phyloP scores from a whole-genome alignment of 2,888 invertebrate species.

The Meghimatium bilineatum region DNA sequence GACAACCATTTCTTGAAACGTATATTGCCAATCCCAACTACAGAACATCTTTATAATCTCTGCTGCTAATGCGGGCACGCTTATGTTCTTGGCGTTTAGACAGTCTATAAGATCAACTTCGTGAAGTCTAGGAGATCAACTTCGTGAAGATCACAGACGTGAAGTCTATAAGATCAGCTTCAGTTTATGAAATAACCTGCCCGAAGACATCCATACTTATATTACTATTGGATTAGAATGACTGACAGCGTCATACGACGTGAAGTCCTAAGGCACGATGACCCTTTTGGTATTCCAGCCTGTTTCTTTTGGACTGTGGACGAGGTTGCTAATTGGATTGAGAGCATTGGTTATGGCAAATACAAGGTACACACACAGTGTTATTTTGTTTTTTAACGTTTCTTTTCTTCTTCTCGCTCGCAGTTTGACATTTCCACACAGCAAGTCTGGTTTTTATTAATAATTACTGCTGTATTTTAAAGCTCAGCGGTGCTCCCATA shows the following conservation, averaged over 20 bases:
- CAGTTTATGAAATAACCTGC: neutral
- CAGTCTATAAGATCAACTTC: too few relatives aligned
- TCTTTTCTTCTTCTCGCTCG: too few relatives aligned
- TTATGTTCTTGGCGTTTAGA: neutral
- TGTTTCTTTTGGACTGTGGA: conserved; percentile 44
- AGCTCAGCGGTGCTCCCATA: too few relatives aligned
- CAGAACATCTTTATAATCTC: neutral
- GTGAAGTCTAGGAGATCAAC: too few relatives aligned
- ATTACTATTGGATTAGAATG: conserved; percentile 1
- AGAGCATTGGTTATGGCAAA: conserved; percentile 48
- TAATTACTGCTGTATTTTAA: too few relatives aligned
- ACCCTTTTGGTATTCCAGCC: conserved; percentile 41
- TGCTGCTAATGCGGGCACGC: neutral
- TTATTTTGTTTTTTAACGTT: neutral
- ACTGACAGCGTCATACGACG: conserved; percentile 34
- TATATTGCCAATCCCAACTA: neutral
- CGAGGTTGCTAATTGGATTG: conserved; percentile 44
- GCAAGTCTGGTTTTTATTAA: too few relatives aligned
- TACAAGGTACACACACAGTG: conserved; percentile 34
- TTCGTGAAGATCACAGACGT: neutral
- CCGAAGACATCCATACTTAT: too few relatives aligned
- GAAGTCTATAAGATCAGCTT: neutral
- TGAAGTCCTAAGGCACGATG: conserved; percentile 43
- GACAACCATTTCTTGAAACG: neutral
- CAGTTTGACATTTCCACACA: too few relatives aligned